These are phyloP conservation scores for Chrysemys picta DNA, from an alignment of 2,113 vertebrate species.

Conservation along the genomic window DNA sequence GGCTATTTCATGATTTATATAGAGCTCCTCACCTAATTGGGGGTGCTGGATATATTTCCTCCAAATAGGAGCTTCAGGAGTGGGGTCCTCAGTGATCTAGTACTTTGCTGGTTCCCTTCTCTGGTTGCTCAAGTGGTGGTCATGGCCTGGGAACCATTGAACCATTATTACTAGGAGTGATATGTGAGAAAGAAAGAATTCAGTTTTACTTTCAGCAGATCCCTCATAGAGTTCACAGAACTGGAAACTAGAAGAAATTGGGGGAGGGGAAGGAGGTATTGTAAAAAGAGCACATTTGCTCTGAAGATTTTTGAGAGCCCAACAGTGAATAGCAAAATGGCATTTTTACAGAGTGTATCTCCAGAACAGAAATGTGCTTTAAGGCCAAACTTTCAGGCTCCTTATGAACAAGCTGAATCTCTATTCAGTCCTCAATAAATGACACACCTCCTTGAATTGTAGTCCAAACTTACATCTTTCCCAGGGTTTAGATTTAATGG, in stretches of 20 bases:
- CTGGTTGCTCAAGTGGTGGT: no score
- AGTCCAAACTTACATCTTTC: background rate
- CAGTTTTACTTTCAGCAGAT: background rate
- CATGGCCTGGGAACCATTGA: background rate
- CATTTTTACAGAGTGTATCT: background rate
- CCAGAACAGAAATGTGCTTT: background rate
- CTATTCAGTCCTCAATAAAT: background rate
- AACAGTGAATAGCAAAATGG: background rate
- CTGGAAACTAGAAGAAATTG: background rate
- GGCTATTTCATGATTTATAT: no score
- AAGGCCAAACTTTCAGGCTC: background rate
- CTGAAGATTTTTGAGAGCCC: fast-evolving
- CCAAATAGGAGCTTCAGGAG: no score
- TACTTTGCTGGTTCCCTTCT: no score
- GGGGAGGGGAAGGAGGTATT: background rate
- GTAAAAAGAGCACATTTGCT: background rate
- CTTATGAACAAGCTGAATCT: background rate
- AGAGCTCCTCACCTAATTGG: no score
- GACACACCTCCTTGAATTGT: background rate
- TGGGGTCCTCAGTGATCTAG: no score
- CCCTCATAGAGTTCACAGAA: background rate
- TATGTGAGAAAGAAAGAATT: fast-evolving
- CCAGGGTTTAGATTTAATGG: background rate
- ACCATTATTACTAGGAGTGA: background rate
- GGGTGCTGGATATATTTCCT: no score